A percentile compares a stretch with the other conserved stretches of the same genome.
Conservation (phyloP, 2,888 invertebrate genomes). For the Caradrina clavipalpis region DNA sequence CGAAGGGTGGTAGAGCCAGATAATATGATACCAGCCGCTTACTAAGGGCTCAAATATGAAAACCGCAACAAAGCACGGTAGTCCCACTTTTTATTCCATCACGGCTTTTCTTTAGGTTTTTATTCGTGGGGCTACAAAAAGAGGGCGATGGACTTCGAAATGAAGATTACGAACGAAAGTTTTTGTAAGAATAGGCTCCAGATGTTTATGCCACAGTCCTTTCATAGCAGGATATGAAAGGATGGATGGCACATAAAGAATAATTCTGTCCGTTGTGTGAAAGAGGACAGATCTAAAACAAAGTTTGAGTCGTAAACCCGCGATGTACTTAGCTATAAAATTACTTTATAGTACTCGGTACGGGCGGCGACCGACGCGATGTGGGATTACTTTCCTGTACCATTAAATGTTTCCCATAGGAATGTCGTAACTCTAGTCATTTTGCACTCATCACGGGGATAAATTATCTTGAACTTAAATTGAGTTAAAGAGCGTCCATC, state of each 20-base stretch:
- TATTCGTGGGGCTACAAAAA: constrained; percentile 3
- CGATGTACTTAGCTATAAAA: constrained; percentile 60
- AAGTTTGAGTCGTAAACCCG: constrained; percentile 56
- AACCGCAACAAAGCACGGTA: neutral
- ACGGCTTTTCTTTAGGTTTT: constrained; percentile 16
- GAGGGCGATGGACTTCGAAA: constrained; percentile 19
- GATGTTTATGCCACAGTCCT: constrained; percentile 44
- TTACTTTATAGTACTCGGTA: constrained; percentile 56
- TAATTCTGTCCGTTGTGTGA: constrained; percentile 13
- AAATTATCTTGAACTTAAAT: constrained; percentile 51
- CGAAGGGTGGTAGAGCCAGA: constrained; percentile 62
- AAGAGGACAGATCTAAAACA: constrained; percentile 34
- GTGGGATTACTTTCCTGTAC: constrained; percentile 52
- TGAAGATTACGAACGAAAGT: neutral
- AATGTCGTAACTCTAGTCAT: constrained; percentile 54
- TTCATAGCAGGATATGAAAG: constrained; percentile 43
- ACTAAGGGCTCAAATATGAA: constrained; percentile 33
- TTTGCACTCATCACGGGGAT: constrained; percentile 50
- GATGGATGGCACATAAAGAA: constrained; percentile 34
- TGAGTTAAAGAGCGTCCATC: constrained; percentile 12
- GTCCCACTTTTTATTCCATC: constrained; percentile 36
- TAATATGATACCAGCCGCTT: constrained; percentile 66
- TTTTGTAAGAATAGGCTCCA: constrained; percentile 22
- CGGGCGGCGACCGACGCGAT: constrained; percentile 38
- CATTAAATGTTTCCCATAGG: constrained; percentile 52